A percentile compares a stretch with the other conserved stretches of the same genome.
These are phyloP conservation scores for Paracanthobrama guichenoti DNA, from an alignment of 2,113 vertebrate species.

Conservation along the genomic window DNA sequence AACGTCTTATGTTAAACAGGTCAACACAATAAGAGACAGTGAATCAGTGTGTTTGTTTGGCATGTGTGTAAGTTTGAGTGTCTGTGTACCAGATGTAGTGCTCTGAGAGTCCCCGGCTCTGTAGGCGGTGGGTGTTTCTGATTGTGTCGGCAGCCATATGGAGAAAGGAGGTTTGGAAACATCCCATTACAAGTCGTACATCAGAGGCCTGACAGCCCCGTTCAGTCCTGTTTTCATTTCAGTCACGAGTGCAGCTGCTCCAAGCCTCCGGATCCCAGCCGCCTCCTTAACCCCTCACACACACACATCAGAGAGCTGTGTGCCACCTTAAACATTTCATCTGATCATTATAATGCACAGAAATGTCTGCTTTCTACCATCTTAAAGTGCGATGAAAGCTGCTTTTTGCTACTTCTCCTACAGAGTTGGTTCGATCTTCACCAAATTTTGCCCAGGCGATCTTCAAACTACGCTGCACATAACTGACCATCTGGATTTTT, in stretches of 20 bases:
- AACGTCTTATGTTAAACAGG: neutral
- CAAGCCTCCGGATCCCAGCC: constrained; percentile 46
- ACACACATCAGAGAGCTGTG: neutral
- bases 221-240: constrained; percentile 89
- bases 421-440: neutral
- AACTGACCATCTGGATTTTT: neutral
- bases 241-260: constrained; percentile 79
- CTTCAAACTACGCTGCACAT: neutral
- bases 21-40: neutral
- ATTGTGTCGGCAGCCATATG: constrained; percentile 84
- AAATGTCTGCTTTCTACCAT: constrained; percentile 16
- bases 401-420: neutral
- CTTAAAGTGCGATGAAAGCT: neutral
- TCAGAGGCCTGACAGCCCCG: constrained; percentile 84
- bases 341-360: neutral
- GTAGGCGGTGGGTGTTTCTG: constrained; percentile 82
- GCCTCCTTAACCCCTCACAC: constrained; percentile 59
- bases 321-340: neutral
- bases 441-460: neutral
- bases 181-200: constrained; percentile 93
- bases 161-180: constrained; percentile 87
- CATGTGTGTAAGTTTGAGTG: constrained; percentile 41
- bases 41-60: constrained; percentile 37
- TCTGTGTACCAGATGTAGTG: constrained; percentile 68
- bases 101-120: constrained; percentile 63